A percentile compares a stretch with the other conserved stretches of the same genome.
These are phyloP conservation scores for Platerodrilus igneus DNA, from an alignment of 2,888 invertebrate species.

Conservation along the genomic window DNA sequence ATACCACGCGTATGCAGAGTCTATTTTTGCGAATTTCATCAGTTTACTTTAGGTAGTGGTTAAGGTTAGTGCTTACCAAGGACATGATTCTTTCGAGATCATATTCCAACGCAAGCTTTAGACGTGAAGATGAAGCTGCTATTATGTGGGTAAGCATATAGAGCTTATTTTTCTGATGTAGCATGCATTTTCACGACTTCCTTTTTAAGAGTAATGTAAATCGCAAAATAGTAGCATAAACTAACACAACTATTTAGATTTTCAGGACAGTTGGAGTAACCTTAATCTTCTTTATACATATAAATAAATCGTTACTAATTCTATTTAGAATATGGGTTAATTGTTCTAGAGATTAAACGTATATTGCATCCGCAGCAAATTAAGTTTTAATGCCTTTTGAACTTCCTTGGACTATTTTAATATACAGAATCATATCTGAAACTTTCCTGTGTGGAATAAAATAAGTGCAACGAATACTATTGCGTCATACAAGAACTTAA, in stretches of 20 bases:
- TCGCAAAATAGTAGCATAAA: not conserved
- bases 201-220: slow-evolving; percentile 6
- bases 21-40: slow-evolving; percentile 33
- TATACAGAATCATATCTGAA: no score
- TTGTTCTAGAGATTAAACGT: no score
- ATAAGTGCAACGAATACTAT: no score
- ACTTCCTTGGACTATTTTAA: no score
- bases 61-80: slow-evolving; percentile 30
- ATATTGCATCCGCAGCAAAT: no score
- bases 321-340: slow-evolving; percentile 14
- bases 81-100: slow-evolving; percentile 42
- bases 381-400: no score
- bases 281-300: no score
- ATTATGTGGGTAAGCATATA: slow-evolving; percentile 46
- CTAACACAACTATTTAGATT: not conserved
- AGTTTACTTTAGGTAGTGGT: slow-evolving; percentile 37
- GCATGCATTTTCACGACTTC: slow-evolving; percentile 12
- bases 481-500: no score
- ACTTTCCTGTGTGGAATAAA: no score
- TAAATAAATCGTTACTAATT: slow-evolving; percentile 10
- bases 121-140: slow-evolving; percentile 36
- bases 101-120: slow-evolving; percentile 37
- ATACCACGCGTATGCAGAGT: slow-evolving; percentile 25
- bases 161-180: slow-evolving; percentile 2
- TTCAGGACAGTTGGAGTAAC: no score